Evolutionary conservation across 2,888 invertebrate genomes (phyloP).

Genomic region (Heterodera filipjevi): DNA sequence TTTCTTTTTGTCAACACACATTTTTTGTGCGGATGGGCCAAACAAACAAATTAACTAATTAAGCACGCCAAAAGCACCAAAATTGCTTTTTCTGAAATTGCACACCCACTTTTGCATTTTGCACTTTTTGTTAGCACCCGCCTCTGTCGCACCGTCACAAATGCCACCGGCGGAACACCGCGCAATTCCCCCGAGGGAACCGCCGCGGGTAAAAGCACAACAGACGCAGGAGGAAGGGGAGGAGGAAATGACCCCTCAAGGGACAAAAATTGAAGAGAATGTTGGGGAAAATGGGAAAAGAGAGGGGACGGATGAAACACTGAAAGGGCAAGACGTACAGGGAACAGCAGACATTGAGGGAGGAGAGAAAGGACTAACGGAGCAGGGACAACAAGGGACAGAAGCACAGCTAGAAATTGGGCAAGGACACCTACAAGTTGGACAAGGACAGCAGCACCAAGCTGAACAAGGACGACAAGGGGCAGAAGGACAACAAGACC

Average conservation of each 20-base stretch:
- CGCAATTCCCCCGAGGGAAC: neutral
- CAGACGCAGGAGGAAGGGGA: neutral
- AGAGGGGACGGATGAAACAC: neutral
- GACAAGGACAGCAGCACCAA: neutral
- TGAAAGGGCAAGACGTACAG: neutral
- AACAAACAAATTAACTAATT: neutral
- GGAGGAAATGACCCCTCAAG: neutral
- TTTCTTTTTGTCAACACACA: too few relatives aligned
- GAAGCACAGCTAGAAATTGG: neutral
- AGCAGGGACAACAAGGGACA: neutral
- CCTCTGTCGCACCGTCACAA: neutral
- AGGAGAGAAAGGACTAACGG: neutral
- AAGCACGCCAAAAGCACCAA: neutral
- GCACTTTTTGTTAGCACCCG: neutral
- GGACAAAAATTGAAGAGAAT: neutral
- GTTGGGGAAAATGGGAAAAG: neutral
- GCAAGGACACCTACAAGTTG: neutral
- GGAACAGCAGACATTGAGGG: neutral
- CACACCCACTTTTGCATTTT: neutral
- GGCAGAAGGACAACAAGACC: neutral
- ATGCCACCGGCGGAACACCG: constrained; percentile 1
- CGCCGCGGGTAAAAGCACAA: neutral
- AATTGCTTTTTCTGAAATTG: neutral
- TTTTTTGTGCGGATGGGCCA: neutral
- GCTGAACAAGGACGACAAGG: neutral